These are phyloP conservation scores for Labeo catla DNA, from an alignment of 2,113 vertebrate species.

Conservation along the genomic window DNA sequence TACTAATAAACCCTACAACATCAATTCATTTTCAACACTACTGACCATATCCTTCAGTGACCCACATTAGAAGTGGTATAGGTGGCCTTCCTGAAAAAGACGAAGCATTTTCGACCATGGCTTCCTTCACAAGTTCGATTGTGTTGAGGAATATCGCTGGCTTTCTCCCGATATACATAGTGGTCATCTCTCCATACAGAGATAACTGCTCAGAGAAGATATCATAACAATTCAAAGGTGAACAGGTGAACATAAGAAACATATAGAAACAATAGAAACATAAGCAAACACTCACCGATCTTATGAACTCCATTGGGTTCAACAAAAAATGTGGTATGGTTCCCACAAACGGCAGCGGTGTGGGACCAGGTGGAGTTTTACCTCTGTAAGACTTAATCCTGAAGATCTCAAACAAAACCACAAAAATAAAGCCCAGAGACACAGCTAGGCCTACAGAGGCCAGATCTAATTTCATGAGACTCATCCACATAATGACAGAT, in stretches of 20 bases:
- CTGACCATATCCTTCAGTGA: too few species aligned
- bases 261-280: background rate
- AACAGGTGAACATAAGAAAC: background rate
- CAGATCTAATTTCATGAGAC: constrained; percentile 34
- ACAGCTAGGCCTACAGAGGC: background rate
- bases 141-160: constrained; percentile 47
- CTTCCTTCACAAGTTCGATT: constrained; percentile 43
- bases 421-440: constrained; percentile 13
- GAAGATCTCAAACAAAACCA: constrained; percentile 53
- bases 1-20: too few species aligned
- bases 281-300: constrained; percentile 36
- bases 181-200: constrained; percentile 54
- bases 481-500: constrained; percentile 44
- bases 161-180: constrained; percentile 35
- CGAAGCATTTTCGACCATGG: constrained; percentile 49
- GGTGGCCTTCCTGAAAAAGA: constrained; percentile 20
- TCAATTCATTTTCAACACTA: too few species aligned
- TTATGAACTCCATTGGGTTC: constrained; percentile 24
- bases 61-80: too few species aligned
- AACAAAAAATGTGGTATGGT: constrained; percentile 30
- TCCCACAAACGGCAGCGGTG: constrained; percentile 52
- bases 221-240: background rate
- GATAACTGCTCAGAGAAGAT: constrained; percentile 18
- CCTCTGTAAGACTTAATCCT: constrained; percentile 30
- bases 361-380: constrained; percentile 53